phyloP scores from a whole-genome alignment of 2,113 vertebrate genomes.

The Ardeotis arabs region DNA sequence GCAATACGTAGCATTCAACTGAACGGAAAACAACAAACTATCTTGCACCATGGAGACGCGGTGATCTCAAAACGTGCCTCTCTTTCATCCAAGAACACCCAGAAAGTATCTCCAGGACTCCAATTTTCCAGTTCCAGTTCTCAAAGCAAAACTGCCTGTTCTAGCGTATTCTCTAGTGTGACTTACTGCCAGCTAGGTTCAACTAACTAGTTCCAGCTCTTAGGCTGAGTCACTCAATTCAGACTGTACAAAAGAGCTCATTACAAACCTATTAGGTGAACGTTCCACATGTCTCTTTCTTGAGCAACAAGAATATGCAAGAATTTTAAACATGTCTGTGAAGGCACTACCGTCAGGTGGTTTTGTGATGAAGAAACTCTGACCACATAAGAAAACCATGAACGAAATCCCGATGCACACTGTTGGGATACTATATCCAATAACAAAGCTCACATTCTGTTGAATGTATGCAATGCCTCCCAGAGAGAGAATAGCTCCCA shows the following conservation, averaged over 20 bases:
- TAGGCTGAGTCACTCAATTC: background rate
- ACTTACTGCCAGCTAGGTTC: background rate
- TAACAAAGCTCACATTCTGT: conserved; percentile 87
- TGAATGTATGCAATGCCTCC: conserved; percentile 93
- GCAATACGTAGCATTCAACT: background rate
- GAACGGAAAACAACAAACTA: background rate
- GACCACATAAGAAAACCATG: conserved; percentile 87
- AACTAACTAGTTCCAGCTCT: background rate
- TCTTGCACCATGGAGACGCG: background rate
- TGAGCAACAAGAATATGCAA: conserved; percentile 83
- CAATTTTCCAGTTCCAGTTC: background rate
- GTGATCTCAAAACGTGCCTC: background rate
- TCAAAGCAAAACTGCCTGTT: background rate
- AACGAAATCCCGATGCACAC: conserved; percentile 91
- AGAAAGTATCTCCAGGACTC: background rate
- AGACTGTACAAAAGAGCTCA: background rate
- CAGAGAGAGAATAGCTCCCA: conserved; percentile 92
- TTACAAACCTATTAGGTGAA: conserved; percentile 71
- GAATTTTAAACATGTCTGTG: conserved; percentile 88
- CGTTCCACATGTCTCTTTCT: conserved; percentile 50
- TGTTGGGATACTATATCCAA: conserved; percentile 87
- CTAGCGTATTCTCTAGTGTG: background rate
- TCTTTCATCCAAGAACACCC: background rate
- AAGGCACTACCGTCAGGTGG: conserved; percentile 95
- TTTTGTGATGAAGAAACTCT: conserved; percentile 90